Percentiles rank a stretch among this genome's conserved stretches.
Conservation (phyloP, 2,113 vertebrate genomes). For the human (Homo sapiens) region GRCh38 chr6:117888001-117888500, state of each 20-base stretch:
- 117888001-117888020: neutral
- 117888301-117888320: slow-evolving; percentile 3
- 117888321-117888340: neutral
- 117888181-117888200: neutral
- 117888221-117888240: slow-evolving; percentile 1
- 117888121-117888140: too few relatives aligned
- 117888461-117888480: neutral
- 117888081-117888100: neutral
- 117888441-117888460: neutral
- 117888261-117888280: slow-evolving; percentile 46
- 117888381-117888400: neutral
- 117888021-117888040: neutral
- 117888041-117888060: neutral
- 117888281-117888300: slow-evolving; percentile 41
- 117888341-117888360: slow-evolving; percentile 23
- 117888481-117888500: neutral
- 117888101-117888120: neutral
- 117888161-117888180: neutral
- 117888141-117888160: neutral
- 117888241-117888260: neutral
- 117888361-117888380: neutral
- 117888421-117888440: neutral
- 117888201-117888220: neutral
- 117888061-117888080: neutral
- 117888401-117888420: neutral